Base-by-base conservation (phyloP, 2,113 vertebrate species). In the Corvus cornix region DNA sequence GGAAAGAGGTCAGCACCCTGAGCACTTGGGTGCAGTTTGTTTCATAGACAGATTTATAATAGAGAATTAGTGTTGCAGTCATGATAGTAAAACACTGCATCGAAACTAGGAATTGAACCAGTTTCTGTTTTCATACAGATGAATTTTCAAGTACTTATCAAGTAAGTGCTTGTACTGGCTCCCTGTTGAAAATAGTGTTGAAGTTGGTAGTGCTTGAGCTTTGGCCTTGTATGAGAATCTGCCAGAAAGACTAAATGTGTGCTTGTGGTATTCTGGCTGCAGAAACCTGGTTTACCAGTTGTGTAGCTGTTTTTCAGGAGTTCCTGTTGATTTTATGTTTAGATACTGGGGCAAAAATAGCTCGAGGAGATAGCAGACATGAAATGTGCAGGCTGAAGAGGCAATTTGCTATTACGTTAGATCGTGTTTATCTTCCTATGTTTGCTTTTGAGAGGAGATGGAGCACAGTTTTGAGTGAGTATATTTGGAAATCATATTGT, bases 271-370 rank as follows among this genome's bases (percentile, higher is more conserved):
- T 33, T 49, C 39, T 85, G 68, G 52, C 51, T 63, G 8, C 4
- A 16, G 58, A 21, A 78, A 39, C 9, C 31, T 69, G 51, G 43
- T n/a, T 66, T 93, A 9, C 43, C 59, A 48, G 48, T 35, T 62
- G 49, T 11, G 6, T 18, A 19, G 58, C 67, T 89, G 58, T 58
- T 77, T 81, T 70, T 70, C 24, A 41, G 53, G 52, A 46, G 11
- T 59, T 75, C 11, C 33, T 83, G 51, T 56, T 92, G 87, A 58
- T 89, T 90, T 81, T 49, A 8, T 70, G 68, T 93, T 90, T 75
- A 53, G 84, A 37, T 75, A 82, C 26, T 12, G 16, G 39, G 56
- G 44, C 31, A 76, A 56, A 91, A 92, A 87, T 64, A 44, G 55
- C 51, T 82, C 3, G 53, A 93, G 78, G 63, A 77, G 67, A 37